These are phyloP conservation scores for Globodera ellingtonae DNA, from an alignment of 1,140 invertebrate genomes.

Conservation along the genomic window DNA sequence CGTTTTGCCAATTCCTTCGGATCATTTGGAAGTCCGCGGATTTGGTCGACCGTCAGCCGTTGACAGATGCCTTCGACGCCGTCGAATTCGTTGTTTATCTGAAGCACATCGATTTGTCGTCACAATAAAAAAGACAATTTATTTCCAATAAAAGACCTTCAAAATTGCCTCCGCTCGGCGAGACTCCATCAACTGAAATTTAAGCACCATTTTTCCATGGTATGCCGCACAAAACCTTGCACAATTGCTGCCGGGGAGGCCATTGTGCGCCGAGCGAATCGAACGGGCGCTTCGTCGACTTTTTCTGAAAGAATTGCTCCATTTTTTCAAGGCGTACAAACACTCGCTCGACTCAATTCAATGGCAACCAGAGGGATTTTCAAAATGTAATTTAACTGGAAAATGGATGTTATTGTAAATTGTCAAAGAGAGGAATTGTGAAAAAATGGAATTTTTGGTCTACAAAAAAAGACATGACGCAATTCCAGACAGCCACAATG, in stretches of 20 bases:
- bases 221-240: conserved; percentile 70
- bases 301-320: conserved; percentile 13
- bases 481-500: too few relatives aligned
- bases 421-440: too few relatives aligned
- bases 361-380: too few relatives aligned
- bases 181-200: conserved; percentile 80
- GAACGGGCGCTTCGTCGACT: not conserved
- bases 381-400: too few relatives aligned
- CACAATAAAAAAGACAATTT: not conserved
- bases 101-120: conserved; percentile 20
- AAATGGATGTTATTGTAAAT: too few relatives aligned
- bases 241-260: conserved; percentile 69
- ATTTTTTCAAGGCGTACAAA: not conserved
- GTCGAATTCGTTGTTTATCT: conserved; percentile 73
- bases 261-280: not conserved
- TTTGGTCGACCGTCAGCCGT: conserved; percentile 83
- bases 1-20: conserved; percentile 82
- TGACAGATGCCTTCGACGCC: conserved; percentile 87
- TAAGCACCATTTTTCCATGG: too few relatives aligned
- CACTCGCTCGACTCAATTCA: too few relatives aligned
- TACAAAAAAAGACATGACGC: too few relatives aligned
- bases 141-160: too few relatives aligned
- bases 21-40: conserved; percentile 80
- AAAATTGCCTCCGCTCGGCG: conserved; percentile 82
- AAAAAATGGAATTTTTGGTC: too few relatives aligned